A percentile compares a stretch with the other conserved stretches of the same genome.
phyloP scores from a whole-genome alignment of 2,113 vertebrate species.

The Hyla sarda region DNA sequence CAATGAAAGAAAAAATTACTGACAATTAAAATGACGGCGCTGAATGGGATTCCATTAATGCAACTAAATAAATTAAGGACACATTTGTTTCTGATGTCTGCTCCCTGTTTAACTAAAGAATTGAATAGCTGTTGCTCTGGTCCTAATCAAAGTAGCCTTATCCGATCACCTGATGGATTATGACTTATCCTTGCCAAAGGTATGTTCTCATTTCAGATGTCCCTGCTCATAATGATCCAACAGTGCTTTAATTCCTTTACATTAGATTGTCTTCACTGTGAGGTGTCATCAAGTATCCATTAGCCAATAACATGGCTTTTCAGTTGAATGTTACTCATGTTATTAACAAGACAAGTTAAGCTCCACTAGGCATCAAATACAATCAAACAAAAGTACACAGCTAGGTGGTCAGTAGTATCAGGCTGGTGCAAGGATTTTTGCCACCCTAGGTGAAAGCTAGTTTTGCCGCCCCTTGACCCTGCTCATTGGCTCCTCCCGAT shows the following conservation, averaged over 20 bases:
- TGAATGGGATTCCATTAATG: background rate
- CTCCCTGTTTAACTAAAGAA: background rate
- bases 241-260: background rate
- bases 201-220: background rate
- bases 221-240: background rate
- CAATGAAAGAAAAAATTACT: constrained; percentile 35
- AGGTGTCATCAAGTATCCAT: too few species aligned
- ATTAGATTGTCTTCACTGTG: too few species aligned
- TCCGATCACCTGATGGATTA: background rate
- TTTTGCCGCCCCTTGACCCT: too few species aligned
- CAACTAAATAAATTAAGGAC: background rate
- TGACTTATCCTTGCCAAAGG: background rate
- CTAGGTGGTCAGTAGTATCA: too few species aligned
- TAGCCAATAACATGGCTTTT: too few species aligned
- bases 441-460: too few species aligned
- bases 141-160: background rate
- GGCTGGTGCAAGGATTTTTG: too few species aligned
- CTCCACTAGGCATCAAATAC: too few species aligned
- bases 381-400: too few species aligned
- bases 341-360: too few species aligned
- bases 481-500: too few species aligned
- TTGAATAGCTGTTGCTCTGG: background rate
- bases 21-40: constrained; percentile 21
- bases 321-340: too few species aligned
- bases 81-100: background rate